Percentiles rank a stretch among this genome's conserved stretches.
Evolutionary conservation across 2,797 vertebrate species (phyloP).

Genomic region (Varecia variegata): DNA sequence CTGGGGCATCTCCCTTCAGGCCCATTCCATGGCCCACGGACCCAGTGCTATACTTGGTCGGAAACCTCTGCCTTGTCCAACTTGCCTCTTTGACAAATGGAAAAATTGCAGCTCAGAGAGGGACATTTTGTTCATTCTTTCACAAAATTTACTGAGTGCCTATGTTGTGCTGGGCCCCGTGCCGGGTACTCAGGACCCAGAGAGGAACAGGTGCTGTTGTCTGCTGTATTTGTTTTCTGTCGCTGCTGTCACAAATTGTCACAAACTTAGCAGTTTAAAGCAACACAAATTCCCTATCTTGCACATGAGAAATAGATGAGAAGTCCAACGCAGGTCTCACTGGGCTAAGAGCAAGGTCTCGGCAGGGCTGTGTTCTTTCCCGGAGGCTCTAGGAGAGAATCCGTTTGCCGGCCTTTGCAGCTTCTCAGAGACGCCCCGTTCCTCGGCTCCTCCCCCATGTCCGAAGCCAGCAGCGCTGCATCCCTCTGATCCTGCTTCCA

Average conservation of each 20-base stretch:
- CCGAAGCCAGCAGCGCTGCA: neutral
- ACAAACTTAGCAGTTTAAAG: neutral
- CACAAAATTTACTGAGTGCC: neutral
- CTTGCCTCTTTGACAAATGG: neutral
- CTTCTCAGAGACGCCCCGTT: neutral
- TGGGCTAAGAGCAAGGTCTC: neutral
- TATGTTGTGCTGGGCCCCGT: neutral
- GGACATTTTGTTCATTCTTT: neutral
- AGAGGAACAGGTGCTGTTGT: neutral
- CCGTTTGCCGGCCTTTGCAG: neutral
- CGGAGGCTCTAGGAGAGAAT: neutral
- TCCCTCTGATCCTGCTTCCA: neutral
- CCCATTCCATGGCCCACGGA: neutral
- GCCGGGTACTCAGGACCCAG: neutral
- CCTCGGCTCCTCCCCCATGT: neutral
- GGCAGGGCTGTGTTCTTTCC: neutral
- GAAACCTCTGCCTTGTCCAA: neutral
- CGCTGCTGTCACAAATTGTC: neutral
- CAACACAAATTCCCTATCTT: neutral
- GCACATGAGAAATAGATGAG: neutral
- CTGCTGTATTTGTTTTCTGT: neutral
- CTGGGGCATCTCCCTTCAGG: neutral
- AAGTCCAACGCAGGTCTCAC: fast-evolving
- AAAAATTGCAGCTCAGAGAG: neutral
- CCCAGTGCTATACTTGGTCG: neutral